Base-by-base conservation (phyloP, 2,888 invertebrate species). In the Mantis religiosa region DNA sequence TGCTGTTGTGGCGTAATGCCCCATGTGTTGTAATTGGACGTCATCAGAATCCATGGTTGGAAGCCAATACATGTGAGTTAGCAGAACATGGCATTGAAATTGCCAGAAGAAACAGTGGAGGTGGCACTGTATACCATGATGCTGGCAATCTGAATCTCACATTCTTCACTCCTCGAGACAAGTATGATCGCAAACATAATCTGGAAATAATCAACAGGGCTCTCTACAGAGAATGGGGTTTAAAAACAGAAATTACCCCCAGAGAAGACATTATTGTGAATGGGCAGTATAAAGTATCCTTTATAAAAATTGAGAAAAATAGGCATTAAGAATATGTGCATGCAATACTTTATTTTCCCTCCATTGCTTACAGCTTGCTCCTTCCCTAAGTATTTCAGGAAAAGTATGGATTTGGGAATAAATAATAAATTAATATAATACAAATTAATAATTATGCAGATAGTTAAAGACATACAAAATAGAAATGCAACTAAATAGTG, bases 111-210 rank as follows among this genome's bases (percentile, higher is more conserved):
- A 98, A 98, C 92, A 99, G 99, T 93, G 99, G 99, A 47, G 95
- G 99, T 90, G 99, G 99, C 41, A 97, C 99, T 6, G 99, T 99
- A 34, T 99, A 98, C 93, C 99, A 99, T 93, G 99, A 99, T 93
- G 94, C 95, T 90, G 99, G 98, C 89, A 99, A 98, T 94, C 94
- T 99, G 0, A 99, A 99, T 93, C 95, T 98, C 90, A 97, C 98
- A 0, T 98, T 99, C 93, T 97, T 99, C 92, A 97, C 98, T 20
- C 95, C 97, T 3, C 95, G 96, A 90, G 96, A 96, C 91, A 94
- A 96, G 89, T 99, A 99, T 92, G 96, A 98, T 93, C 95, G 99
- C 89, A 96, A 96, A 91, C 96, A 96, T 91, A 99, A 99, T 94
- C 94, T 99, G 92, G 96, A 97, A 91, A 95, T 99, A 87, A 96